Evolutionary conservation across 2,797 vertebrate genomes (phyloP).

Genomic region (Euthynnus affinis): DNA sequence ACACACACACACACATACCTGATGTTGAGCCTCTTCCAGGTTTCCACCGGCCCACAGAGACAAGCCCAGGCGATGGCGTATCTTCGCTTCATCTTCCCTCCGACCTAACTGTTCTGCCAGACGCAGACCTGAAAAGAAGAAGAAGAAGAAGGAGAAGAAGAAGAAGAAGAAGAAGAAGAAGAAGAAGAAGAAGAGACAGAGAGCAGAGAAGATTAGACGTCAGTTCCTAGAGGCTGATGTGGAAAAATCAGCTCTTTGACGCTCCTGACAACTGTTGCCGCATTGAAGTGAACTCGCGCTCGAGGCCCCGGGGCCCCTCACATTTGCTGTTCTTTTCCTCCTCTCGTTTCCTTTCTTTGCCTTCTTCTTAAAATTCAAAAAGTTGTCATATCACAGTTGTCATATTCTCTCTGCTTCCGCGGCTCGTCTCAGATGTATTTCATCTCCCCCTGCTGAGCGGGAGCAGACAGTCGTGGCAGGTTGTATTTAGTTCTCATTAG

Average conservation of each 20-base stretch:
- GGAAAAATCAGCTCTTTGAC: constrained; percentile 26
- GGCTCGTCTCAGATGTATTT: constrained; percentile 43
- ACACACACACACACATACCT: constrained; percentile 70
- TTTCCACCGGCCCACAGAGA: constrained; percentile 94
- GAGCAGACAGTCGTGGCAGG: constrained; percentile 32
- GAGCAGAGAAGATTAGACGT: constrained; percentile 27
- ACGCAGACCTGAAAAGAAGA: constrained; percentile 88
- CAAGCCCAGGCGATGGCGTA: constrained; percentile 94
- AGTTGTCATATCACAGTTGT: constrained; percentile 1
- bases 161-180: not conserved
- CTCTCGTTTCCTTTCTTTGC: constrained; percentile 8
- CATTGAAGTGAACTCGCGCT: not conserved
- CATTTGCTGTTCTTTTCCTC: constrained; percentile 24
- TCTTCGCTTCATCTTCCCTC: constrained; percentile 95
- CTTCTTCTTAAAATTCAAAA: constrained; percentile 39
- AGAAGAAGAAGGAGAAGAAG: not conserved
- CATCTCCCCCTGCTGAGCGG: constrained; percentile 34
- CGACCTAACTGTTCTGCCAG: constrained; percentile 95
- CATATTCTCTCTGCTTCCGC: constrained; percentile 19
- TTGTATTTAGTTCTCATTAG: constrained; percentile 72
- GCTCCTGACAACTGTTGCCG: constrained; percentile 50
- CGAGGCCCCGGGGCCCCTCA: constrained; percentile 25
- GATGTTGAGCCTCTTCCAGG: constrained; percentile 94
- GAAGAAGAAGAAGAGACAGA: not conserved
- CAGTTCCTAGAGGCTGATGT: constrained; percentile 7